A percentile compares a stretch with the other conserved stretches of the same genome.
Conservation (phyloP, 2,797 vertebrate species). For the Chiloscyllium punctatum region DNA sequence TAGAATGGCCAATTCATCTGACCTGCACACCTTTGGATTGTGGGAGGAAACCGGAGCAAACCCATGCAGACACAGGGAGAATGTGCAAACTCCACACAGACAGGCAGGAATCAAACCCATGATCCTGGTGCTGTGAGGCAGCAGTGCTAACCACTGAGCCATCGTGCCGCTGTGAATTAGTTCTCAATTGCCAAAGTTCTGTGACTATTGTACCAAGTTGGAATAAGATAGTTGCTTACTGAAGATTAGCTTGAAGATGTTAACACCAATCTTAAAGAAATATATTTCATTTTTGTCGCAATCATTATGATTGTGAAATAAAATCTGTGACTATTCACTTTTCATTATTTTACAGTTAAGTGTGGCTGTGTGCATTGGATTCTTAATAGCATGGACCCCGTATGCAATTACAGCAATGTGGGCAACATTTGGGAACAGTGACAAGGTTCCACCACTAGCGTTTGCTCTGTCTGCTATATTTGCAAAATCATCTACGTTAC, state of each 20-base stretch:
- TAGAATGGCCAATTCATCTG: too few species aligned
- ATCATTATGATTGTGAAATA: background rate
- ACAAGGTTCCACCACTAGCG: constrained; percentile 60
- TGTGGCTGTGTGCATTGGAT: constrained; percentile 69
- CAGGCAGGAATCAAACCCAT: too few species aligned
- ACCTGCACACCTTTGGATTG: too few species aligned
- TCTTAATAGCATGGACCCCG: constrained; percentile 74
- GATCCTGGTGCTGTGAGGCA: too few species aligned
- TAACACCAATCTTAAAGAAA: background rate
- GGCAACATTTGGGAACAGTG: constrained; percentile 60
- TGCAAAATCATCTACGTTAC: constrained; percentile 75
- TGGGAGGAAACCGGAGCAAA: too few species aligned
- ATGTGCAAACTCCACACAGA: too few species aligned
- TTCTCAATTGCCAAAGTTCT: background rate
- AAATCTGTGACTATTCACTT: background rate
- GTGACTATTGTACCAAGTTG: background rate
- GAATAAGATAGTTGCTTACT: background rate
- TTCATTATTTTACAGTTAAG: constrained; percentile 57
- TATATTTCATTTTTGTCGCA: background rate
- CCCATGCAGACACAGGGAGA: too few species aligned
- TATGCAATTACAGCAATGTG: constrained; percentile 70
- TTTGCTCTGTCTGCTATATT: constrained; percentile 68
- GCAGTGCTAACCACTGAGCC: too few species aligned
- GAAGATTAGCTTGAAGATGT: background rate
- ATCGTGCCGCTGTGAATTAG: background rate